Conservation (phyloP, 2,888 invertebrate genomes). For the Lithophane socia region DNA sequence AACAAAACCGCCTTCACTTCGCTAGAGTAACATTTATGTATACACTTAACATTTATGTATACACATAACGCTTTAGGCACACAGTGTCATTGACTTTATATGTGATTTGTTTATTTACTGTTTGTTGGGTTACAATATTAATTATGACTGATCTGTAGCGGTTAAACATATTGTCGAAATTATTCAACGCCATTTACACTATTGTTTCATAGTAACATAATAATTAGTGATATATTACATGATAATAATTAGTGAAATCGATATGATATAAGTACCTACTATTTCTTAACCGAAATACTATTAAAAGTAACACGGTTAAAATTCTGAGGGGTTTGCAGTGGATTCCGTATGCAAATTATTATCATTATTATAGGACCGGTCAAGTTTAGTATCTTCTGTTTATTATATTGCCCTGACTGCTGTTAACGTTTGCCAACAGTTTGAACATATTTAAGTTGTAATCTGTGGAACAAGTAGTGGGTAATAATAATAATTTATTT, state of each 20-base stretch:
- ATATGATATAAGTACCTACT: too few species aligned
- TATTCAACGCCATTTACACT: background rate
- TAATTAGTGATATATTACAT: too few species aligned
- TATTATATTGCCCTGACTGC: background rate
- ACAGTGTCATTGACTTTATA: slow-evolving; percentile 51
- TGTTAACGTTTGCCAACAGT: too few species aligned
- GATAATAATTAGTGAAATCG: too few species aligned
- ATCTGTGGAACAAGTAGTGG: background rate
- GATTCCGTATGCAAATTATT: background rate
- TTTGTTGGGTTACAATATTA: background rate
- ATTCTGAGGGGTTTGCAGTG: background rate
- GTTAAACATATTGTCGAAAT: background rate
- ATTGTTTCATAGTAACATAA: background rate
- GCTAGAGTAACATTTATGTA: slow-evolving; percentile 18
- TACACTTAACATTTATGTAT: slow-evolving; percentile 19
- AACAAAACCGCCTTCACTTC: slow-evolving; percentile 45
- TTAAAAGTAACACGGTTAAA: background rate
- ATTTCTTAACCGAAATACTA: background rate
- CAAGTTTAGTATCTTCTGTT: background rate
- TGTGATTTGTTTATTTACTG: slow-evolving; percentile 3
- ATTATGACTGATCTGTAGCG: background rate
- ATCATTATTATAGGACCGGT: too few species aligned
- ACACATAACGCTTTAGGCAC: background rate
- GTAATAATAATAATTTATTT: too few species aligned
- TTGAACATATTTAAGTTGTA: too few species aligned